Evolutionary conservation across 1,140 invertebrate species (phyloP).

Genomic region (Ephestia elutella): DNA sequence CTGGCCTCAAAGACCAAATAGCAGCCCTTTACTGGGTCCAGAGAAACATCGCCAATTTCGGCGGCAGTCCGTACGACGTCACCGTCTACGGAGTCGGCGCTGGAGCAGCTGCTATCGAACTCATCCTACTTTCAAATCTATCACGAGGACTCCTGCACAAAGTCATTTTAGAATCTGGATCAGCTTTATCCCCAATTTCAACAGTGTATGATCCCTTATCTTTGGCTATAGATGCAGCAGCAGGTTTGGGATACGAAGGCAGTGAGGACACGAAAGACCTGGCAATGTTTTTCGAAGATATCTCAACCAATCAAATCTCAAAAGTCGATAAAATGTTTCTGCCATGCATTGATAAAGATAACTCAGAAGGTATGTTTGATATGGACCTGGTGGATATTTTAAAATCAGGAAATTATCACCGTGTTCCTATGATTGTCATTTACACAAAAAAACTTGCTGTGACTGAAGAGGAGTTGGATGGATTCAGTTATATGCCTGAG

Average conservation of each 20-base stretch:
- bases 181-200: conserved; percentile 45
- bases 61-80: conserved; percentile 78
- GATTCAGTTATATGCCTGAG: conserved; percentile 32
- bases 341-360: conserved; percentile 44
- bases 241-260: conserved; percentile 34
- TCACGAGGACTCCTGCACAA: conserved; percentile 40
- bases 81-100: conserved; percentile 81
- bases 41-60: conserved; percentile 81
- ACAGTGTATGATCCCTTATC: conserved; percentile 35
- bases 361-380: conserved; percentile 34
- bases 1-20: conserved; percentile 84
- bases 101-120: conserved; percentile 61
- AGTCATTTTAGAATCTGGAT: conserved; percentile 54
- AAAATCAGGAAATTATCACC: conserved; percentile 29
- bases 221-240: conserved; percentile 28
- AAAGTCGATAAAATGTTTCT: conserved; percentile 35
- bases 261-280: conserved; percentile 19
- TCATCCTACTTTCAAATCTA: conserved; percentile 41
- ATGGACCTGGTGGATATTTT: conserved; percentile 39
- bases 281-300: conserved; percentile 31
- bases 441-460: conserved; percentile 32
- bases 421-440: conserved; percentile 44
- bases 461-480: conserved; percentile 18
- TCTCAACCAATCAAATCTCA: conserved; percentile 18
- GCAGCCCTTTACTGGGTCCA: conserved; percentile 84